A percentile compares a stretch with the other conserved stretches of the same genome.
Conservation (phyloP, 2,797 vertebrate genomes). For the Acropternis orthonyx region DNA sequence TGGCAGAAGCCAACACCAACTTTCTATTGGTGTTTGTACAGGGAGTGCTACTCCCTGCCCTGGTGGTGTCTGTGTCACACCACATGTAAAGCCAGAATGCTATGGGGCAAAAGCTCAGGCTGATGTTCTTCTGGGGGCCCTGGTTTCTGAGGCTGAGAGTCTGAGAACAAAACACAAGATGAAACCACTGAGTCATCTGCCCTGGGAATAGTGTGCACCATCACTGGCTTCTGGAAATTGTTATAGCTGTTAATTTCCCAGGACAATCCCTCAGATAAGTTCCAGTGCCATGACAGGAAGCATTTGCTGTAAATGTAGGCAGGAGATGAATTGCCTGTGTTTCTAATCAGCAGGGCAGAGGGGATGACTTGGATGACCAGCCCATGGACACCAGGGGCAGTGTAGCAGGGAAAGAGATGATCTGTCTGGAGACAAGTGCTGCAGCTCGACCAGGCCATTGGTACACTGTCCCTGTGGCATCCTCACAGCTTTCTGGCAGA, state of each 20-base stretch:
- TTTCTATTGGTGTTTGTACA: neutral
- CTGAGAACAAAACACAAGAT: neutral
- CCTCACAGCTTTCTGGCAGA: neutral
- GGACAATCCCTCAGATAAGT: neutral
- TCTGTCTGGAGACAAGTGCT: neutral
- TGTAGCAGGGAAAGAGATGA: rapidly evolving
- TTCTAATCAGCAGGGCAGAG: neutral
- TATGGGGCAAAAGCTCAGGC: neutral
- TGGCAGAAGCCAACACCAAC: neutral
- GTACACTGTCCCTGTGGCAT: rapidly evolving
- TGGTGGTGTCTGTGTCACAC: rapidly evolving
- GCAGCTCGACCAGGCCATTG: neutral
- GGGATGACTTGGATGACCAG: neutral
- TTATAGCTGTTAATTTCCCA: neutral
- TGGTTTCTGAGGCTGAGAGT: neutral
- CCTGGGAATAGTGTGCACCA: neutral
- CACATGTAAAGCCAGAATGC: neutral
- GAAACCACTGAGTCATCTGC: neutral
- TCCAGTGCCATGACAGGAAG: neutral
- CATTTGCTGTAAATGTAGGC: neutral
- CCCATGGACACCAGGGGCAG: rapidly evolving
- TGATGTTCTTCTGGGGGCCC: neutral
- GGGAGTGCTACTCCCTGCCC: neutral
- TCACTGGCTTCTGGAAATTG: neutral
- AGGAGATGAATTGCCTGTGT: neutral